Percentiles rank a stretch among this genome's conserved stretches.
Conservation (phyloP, 2,888 invertebrate genomes). For the Ashinkailepas kermadecensis region DNA sequence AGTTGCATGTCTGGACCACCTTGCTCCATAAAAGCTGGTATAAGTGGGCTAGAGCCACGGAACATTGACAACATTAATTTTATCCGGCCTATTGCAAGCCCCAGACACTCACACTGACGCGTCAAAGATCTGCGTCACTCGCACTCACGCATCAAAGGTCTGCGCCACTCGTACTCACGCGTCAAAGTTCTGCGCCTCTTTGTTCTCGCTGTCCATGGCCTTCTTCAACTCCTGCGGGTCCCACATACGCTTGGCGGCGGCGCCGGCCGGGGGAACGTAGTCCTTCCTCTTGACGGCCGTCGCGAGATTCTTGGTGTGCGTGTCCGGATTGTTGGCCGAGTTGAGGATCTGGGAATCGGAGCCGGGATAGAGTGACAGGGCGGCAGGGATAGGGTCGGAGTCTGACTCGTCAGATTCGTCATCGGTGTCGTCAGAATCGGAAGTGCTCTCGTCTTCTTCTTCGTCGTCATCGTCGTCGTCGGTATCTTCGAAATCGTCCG, state of each 20-base stretch:
- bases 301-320: neutral
- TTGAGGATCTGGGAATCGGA: neutral
- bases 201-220: conserved; percentile 2
- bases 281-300: neutral
- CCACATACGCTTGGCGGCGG: neutral
- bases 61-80: no score
- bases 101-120: no score
- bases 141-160: no score
- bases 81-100: no score
- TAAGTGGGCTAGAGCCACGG: no score
- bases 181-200: neutral
- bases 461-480: neutral
- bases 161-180: neutral
- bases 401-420: neutral
- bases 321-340: neutral
- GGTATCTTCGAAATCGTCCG: neutral
- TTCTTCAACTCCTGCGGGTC: neutral
- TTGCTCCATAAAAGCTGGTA: no score
- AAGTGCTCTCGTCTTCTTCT: neutral
- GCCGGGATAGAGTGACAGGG: neutral
- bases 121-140: no score
- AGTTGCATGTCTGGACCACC: no score
- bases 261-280: neutral
- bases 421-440: no score
- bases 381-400: neutral